Evolutionary conservation across 2,888 invertebrate species (phyloP).

Genomic region (Baronia brevicornis): DNA sequence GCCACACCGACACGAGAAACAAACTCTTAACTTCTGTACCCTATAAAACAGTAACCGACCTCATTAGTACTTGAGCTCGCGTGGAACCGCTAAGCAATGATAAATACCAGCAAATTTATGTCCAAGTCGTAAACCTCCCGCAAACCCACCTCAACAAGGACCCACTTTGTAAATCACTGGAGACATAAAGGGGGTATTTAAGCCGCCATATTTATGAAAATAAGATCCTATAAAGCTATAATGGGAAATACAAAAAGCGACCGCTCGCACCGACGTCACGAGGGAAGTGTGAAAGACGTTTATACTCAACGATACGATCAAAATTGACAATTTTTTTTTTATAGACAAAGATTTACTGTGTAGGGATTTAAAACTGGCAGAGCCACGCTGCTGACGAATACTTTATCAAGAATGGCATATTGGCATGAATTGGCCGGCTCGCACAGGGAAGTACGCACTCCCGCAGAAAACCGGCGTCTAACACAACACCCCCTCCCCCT

Average conservation of each 20-base stretch:
- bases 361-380: not conserved
- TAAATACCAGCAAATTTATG: conserved; percentile 15
- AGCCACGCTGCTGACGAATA: no score
- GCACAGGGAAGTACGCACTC: no score
- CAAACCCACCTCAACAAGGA: conserved; percentile 25
- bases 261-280: conserved; percentile 31
- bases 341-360: not conserved
- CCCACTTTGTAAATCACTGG: conserved; percentile 62
- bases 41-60: no score
- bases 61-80: no score
- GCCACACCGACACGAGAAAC: no score
- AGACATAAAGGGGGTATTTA: conserved; percentile 66
- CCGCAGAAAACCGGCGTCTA: no score
- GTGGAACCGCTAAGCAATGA: conserved; percentile 3
- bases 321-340: not conserved
- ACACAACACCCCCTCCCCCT: no score
- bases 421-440: no score
- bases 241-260: conserved; percentile 71
- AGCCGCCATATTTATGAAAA: conserved; percentile 72
- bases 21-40: no score
- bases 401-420: no score
- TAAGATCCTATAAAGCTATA: conserved; percentile 66
- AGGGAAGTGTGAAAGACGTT: conserved; percentile 17
- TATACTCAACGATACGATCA: conserved; percentile 25
- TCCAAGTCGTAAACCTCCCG: conserved; percentile 20